Conservation (phyloP, 2,113 vertebrate genomes). For the Hydrolagus affinis region DNA sequence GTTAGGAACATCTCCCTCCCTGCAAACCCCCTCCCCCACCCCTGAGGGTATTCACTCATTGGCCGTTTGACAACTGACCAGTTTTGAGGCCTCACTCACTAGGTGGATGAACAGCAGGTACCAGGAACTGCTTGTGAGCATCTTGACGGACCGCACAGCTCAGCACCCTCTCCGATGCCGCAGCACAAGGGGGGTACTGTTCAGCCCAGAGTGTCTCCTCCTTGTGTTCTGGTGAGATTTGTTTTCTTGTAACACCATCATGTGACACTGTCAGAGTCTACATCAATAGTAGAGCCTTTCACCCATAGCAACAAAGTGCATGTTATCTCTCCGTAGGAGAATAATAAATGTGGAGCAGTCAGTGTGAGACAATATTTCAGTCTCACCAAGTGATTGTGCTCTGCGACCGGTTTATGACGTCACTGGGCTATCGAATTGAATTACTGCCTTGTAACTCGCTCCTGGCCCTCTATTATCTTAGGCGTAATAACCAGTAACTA, state of each 20-base stretch:
- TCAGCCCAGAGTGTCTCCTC: not conserved
- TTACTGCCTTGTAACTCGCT: constrained; percentile 12
- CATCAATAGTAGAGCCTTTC: not conserved
- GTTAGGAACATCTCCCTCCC: not conserved
- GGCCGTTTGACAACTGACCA: no score
- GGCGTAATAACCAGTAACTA: constrained; percentile 19
- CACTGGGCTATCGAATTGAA: not conserved
- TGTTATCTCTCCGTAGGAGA: not conserved
- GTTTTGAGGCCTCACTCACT: no score
- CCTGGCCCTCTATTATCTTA: not conserved
- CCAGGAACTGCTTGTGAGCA: no score
- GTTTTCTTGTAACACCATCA: not conserved
- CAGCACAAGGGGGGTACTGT: not conserved
- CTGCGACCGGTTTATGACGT: not conserved
- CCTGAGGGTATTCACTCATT: not conserved
- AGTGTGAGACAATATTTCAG: constrained; percentile 3
- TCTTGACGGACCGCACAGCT: no score
- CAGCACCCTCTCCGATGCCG: not conserved
- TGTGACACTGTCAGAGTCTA: not conserved
- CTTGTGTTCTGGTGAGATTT: not conserved
- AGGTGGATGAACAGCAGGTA: no score
- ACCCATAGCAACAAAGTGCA: not conserved
- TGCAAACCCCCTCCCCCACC: not conserved
- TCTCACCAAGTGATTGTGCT: not conserved
- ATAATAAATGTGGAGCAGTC: not conserved